Conservation (phyloP, 2,113 vertebrate genomes). For the Rhodinocichla rosea region DNA sequence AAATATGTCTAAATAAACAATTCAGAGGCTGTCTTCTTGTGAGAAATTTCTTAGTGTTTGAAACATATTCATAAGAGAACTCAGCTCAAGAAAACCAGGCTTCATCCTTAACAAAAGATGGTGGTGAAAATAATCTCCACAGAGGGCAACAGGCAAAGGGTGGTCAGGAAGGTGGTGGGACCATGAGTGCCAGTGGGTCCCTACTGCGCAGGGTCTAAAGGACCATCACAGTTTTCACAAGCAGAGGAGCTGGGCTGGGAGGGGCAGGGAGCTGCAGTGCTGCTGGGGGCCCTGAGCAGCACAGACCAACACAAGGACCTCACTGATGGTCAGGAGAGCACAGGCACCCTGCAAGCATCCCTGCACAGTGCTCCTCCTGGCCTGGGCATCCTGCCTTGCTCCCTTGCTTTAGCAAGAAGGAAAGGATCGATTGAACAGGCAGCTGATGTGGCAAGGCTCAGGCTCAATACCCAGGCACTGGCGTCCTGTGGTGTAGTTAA, state of each 20-base stretch:
- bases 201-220: not conserved
- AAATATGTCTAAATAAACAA: not conserved
- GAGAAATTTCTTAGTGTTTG: not conserved
- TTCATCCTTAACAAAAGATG: not conserved
- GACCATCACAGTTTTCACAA: not conserved
- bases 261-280: not conserved
- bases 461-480: not conserved
- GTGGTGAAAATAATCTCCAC: not conserved
- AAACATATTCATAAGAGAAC: not conserved
- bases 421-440: not conserved
- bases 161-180: not conserved
- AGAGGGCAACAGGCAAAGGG: not conserved
- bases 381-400: not conserved
- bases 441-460: not conserved
- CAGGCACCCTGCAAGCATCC: not conserved
- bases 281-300: not conserved
- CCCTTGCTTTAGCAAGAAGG: not conserved
- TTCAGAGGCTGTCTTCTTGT: not conserved
- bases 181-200: not conserved
- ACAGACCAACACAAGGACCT: rapidly evolving
- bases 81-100: not conserved
- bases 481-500: rapidly evolving
- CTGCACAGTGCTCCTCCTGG: not conserved
- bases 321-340: rapidly evolving
- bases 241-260: not conserved